Conservation (phyloP, 2,797 vertebrate species). For the Darevskia mixta region DNA sequence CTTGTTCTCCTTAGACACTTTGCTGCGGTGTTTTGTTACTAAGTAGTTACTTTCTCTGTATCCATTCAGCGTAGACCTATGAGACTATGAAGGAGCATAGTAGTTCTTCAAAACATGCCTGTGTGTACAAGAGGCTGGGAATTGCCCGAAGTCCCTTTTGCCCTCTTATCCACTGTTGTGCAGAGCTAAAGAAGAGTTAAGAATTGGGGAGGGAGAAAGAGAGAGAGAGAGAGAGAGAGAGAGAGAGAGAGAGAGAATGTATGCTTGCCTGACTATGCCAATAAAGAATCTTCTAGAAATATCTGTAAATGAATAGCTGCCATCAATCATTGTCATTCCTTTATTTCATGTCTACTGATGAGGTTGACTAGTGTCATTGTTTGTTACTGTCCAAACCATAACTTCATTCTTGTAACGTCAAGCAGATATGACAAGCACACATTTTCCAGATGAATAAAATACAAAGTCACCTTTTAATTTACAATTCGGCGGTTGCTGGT, state of each 20-base stretch:
- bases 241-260: neutral
- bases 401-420: slow-evolving; percentile 89
- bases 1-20: neutral
- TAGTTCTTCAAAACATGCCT: slow-evolving; percentile 10
- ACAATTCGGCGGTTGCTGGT: slow-evolving; percentile 62
- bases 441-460: slow-evolving; percentile 89
- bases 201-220: neutral
- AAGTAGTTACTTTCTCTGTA: neutral
- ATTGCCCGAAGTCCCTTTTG: slow-evolving; percentile 28
- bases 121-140: slow-evolving; percentile 5
- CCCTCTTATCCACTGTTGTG: slow-evolving; percentile 28
- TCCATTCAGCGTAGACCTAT: rapidly evolving
- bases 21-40: slow-evolving; percentile 30
- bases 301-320: slow-evolving; percentile 93
- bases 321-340: slow-evolving; percentile 97
- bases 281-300: slow-evolving; percentile 81
- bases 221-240: too few relatives aligned
- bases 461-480: slow-evolving; percentile 94
- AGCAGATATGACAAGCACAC: slow-evolving; percentile 94
- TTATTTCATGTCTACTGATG: slow-evolving; percentile 88
- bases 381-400: slow-evolving; percentile 93
- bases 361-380: slow-evolving; percentile 95
- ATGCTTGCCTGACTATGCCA: slow-evolving; percentile 73
- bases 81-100: slow-evolving; percentile 22
- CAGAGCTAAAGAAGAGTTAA: slow-evolving; percentile 37